A percentile compares a stretch with the other conserved stretches of the same genome.
Evolutionary conservation across 2,113 vertebrate genomes (phyloP).

Genomic region (Cryptomyrus ogoouensis): DNA sequence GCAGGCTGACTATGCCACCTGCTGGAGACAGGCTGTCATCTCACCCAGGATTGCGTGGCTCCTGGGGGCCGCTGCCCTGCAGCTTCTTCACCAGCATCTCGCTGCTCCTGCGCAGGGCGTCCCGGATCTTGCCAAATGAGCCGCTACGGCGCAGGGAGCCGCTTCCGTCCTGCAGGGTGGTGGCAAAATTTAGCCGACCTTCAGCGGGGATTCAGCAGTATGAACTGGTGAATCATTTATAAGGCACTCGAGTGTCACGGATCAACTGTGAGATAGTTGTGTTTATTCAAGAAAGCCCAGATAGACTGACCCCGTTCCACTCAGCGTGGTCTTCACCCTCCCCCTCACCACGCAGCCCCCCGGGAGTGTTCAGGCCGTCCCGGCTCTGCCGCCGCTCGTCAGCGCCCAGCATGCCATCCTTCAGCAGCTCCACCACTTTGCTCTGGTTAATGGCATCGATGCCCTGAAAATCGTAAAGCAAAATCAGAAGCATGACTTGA

Average conservation of each 20-base stretch:
- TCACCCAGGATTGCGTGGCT: constrained; percentile 74
- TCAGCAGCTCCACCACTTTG: constrained; percentile 80
- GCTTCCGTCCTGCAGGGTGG: constrained; percentile 64
- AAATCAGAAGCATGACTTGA: background rate
- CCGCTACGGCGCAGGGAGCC: constrained; percentile 73
- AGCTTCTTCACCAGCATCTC: constrained; percentile 88
- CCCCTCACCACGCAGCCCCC: constrained; percentile 42
- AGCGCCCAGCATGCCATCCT: constrained; percentile 58
- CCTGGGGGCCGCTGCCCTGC: constrained; percentile 73
- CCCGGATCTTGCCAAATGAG: constrained; percentile 78
- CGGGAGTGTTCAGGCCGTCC: constrained; percentile 43
- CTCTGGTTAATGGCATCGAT: constrained; percentile 79
- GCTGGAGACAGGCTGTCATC: background rate
- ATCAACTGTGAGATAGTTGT: background rate
- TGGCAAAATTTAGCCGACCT: background rate
- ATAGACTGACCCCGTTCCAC: constrained; percentile 68
- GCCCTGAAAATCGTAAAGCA: constrained; percentile 52
- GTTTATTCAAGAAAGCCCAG: background rate
- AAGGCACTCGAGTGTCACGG: background rate
- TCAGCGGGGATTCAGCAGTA: background rate
- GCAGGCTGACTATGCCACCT: background rate
- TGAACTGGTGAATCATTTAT: background rate
- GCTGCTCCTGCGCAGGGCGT: constrained; percentile 77
- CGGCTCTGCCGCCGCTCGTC: constrained; percentile 58
- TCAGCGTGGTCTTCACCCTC: constrained; percentile 69